phyloP scores from a whole-genome alignment of 2,888 invertebrate species.

The Pseudococcus jackbeardsleyi region DNA sequence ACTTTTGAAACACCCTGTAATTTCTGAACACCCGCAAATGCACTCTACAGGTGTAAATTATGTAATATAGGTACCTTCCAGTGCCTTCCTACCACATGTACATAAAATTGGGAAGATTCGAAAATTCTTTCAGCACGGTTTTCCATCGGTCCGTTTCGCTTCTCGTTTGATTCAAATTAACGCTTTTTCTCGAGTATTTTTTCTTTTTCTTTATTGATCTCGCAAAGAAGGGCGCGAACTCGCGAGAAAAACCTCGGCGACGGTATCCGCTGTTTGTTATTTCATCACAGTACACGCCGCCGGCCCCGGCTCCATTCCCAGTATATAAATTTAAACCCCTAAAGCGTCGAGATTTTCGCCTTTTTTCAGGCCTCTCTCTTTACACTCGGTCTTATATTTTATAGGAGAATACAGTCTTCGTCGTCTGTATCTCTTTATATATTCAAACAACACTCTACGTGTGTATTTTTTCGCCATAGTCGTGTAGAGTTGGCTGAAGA shows the following conservation, averaged over 20 bases:
- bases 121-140: not conserved
- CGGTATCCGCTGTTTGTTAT: not conserved
- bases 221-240: not conserved
- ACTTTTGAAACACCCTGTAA: too few relatives aligned
- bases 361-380: not conserved
- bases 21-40: not conserved
- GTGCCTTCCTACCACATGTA: not conserved
- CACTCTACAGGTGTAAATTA: slow-evolving; percentile 36
- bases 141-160: not conserved
- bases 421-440: not conserved
- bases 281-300: not conserved
- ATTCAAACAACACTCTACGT: slow-evolving; percentile 27
- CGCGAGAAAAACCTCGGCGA: not conserved
- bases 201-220: not conserved
- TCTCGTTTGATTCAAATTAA: slow-evolving; percentile 19
- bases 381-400: not conserved
- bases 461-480: not conserved
- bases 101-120: not conserved
- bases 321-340: slow-evolving; percentile 28
- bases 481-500: not conserved
- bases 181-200: not conserved
- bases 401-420: not conserved
- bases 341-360: slow-evolving; percentile 17
- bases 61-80: not conserved
- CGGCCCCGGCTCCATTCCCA: not conserved